phyloP scores from a whole-genome alignment of 1,140 invertebrate genomes.

The Myzus persicae region DNA sequence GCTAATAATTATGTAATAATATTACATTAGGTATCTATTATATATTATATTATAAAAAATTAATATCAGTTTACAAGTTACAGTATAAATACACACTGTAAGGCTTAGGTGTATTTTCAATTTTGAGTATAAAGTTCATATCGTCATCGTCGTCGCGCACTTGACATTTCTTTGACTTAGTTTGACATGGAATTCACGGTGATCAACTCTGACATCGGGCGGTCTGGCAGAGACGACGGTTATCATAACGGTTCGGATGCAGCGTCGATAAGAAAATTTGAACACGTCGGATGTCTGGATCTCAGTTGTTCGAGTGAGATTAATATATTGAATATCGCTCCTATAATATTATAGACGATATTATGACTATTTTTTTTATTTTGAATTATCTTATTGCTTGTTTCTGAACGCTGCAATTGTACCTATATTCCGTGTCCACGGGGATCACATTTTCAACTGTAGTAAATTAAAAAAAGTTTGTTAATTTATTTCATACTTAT shows the following conservation, averaged over 20 bases:
- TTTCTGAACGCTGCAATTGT: not conserved
- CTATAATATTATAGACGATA: not conserved
- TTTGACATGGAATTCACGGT: constrained; percentile 22
- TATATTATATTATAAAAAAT: too few relatives aligned
- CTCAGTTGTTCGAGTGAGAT: constrained; percentile 39
- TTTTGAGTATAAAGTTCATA: not conserved
- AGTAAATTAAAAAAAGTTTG: not conserved
- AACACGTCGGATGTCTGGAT: not conserved
- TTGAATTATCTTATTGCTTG: not conserved
- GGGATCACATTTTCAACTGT: not conserved
- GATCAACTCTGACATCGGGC: not conserved
- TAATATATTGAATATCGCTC: not conserved
- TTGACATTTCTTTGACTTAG: not conserved
- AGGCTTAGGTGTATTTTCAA: not conserved
- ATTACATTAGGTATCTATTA: too few relatives aligned
- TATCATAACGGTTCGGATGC: not conserved
- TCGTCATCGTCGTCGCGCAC: not conserved
- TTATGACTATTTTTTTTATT: not conserved
- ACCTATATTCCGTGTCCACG: too few relatives aligned
- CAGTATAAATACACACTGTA: not conserved
- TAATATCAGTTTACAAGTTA: too few relatives aligned
- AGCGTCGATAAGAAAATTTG: not conserved
- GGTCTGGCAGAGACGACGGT: not conserved
- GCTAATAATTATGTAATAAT: too few relatives aligned
- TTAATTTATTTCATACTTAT: not conserved